Base-by-base conservation (phyloP, 2,113 vertebrate genomes). In the Cavia aperea region DNA sequence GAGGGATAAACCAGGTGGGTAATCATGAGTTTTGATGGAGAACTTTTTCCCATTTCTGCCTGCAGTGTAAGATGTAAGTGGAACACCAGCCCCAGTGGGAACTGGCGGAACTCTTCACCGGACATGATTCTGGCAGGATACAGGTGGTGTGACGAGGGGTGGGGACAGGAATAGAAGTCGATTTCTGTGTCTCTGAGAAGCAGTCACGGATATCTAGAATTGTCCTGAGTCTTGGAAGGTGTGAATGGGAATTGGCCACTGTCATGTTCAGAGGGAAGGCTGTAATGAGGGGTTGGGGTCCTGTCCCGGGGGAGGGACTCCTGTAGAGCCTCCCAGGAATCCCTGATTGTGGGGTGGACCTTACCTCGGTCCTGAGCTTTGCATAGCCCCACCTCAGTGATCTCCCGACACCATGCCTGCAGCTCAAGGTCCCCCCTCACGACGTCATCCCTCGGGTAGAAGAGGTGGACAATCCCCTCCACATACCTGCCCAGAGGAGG, bases 361-460 rank as follows among this genome's bases (percentile, higher is more conserved):
- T 90, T 92, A 97, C 96, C 96, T 96, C 96, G 83, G 84, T 95
- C 73, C 73, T 97, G 96, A 68, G 96, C 96, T 43, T 88, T 91
- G 89, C 93, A 88, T 36, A 97, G 95, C 36, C 96, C 97, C 92
- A 96, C 94, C 78, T 94, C 95, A 15, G 96, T 96, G 95, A 98
- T 98, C 84, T 98, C 98, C 31, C 4, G 39, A 73, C 98, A 96
- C 98, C 98, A 98, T 18, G 90, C 95, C 93, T 98, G 98, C 68
- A 98, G 96, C 94, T 98, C 98, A 2, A 90, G 2, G 94, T 98
- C 98, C 11, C 89, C 29, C 81, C 89, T 63, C 51, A 97, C 96
- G 0, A 51, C 4, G 0, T 93, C 94, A 19, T 97, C 96, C 3
- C 43, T 85, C 24, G 73, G 54, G 81, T 97, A 97, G 91, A 97